Base-by-base conservation (phyloP, 2,113 vertebrate genomes). In the Centrocercus urophasianus region DNA sequence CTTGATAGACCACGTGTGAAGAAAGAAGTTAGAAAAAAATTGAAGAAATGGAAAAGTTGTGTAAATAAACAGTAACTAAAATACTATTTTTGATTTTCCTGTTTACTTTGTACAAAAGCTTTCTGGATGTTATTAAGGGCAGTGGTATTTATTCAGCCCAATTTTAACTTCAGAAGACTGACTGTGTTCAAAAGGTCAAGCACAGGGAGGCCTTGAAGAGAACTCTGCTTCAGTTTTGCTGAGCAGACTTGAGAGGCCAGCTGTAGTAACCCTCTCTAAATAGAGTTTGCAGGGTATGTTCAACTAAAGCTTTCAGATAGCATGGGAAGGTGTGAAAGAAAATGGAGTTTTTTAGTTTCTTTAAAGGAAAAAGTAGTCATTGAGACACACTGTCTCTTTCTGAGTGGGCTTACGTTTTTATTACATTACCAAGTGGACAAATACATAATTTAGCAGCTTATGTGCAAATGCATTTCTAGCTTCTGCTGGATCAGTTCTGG, bases 401-500 rank as follows among this genome's bases (percentile, higher is more conserved):
- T 71, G 54, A 63, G 45, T 7, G 28, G 38, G 28, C 30, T 87
- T 75, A 34, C 3, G 4, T 30, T 75, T 89, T 40, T 28, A 64
- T 67, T 73, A 69, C 63, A 43, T 30, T 86, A 47, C 22, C 22
- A 20, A 56, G 83, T 32, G 50, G 34, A 93, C 64, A 86, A 83
- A 88, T 65, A 43, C 36, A 48, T 86, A 86, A 93, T 91, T 93
- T 91, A 93, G 65, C 78, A 71, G 56, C 28, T 74, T 60, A 74
- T 61, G 82, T 93, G 91, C 65, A 94, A 95, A 95, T 83, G 30
- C 64, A 83, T 64, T 95, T 77, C 64, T 36, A 34, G 69, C 76
- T 95, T 95, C 93, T 93, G 69, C 85, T 67, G 85, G 88, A 83
- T 95, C 87, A 88, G 89, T 95, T 95, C 90, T 95, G 93, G 57